Conservation (phyloP, 2,888 invertebrate genomes). For the Cepaea hortensis region DNA sequence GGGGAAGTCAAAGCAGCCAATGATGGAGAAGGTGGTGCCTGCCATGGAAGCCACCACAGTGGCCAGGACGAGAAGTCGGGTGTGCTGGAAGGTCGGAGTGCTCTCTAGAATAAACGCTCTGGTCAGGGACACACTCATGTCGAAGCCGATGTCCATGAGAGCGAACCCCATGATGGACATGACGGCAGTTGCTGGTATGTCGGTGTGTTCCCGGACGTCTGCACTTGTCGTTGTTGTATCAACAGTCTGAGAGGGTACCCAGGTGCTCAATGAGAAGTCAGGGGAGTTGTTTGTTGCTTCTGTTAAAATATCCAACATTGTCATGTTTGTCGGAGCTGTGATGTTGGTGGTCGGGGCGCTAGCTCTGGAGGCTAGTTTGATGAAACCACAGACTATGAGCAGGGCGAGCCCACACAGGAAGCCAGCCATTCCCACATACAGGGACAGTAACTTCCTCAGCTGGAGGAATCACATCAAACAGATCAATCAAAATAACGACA, state of each 20-base stretch:
- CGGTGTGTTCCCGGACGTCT: not conserved
- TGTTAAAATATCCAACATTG: not conserved
- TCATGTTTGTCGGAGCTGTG: not conserved
- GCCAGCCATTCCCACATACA: slow-evolving; percentile 22
- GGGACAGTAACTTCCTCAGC: slow-evolving; percentile 18
- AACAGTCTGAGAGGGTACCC: not conserved
- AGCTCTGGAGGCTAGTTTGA: slow-evolving; percentile 17
- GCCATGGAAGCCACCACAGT: slow-evolving; percentile 23
- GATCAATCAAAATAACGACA: too few species aligned
- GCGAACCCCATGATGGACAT: slow-evolving; percentile 41
- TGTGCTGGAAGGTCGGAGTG: slow-evolving; percentile 37
- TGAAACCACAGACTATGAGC: slow-evolving; percentile 17
- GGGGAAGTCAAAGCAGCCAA: slow-evolving; percentile 42
- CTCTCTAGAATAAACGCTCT: slow-evolving; percentile 40
- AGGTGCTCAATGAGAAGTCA: not conserved
- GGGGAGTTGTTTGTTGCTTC: not conserved
- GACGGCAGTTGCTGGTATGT: slow-evolving; percentile 26
- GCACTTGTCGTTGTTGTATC: not conserved
- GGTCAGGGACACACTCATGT: slow-evolving; percentile 36
- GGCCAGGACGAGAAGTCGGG: slow-evolving; percentile 19
- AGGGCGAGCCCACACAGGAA: slow-evolving; percentile 29
- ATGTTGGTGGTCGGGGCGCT: not conserved
- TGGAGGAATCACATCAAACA: not conserved
- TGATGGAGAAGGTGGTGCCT: slow-evolving; percentile 27
- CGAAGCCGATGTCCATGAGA: slow-evolving; percentile 38